Evolutionary conservation across 2,797 vertebrate species (phyloP), one percentile per base, ranked within the genome.

Genomic region (Arnoldichthys spilopterus): DNA sequence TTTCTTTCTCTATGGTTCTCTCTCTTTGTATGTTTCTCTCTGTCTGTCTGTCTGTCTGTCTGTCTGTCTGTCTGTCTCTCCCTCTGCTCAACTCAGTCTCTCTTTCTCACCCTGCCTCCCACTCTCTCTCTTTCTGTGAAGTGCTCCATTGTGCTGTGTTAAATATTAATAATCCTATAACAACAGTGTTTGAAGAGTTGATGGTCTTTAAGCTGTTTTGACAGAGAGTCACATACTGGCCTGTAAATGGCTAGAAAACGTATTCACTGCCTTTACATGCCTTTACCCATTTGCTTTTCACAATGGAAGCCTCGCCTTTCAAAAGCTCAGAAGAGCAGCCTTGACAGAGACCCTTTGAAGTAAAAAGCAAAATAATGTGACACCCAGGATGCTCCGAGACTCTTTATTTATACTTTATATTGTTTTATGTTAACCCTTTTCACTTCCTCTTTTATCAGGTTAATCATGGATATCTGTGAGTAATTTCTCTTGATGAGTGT

Each of bases 81-180:
- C 6, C 51, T 7, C n/a, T 11, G 0, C 11, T 6, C 16, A 1
- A 24, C 54, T 26, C 54, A 24, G 4, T 26, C 22, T 56, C 20
- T 24, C n/a, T 24, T 8, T 24, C n/a, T 34, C 62, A 40, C 18
- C 40, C 32, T 40, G 20, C 40, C 34, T 40, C 34, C 13, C 15
- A 18, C 16, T 32, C 16, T 62, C 30, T 32, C 59, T 32, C 59
- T 18, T 20, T 30, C 34, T 67, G 51, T 20, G 40, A 24, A 53
- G 62, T 64, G 37, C 73, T 47, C 53, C 56, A 24, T 40, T 58
- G 43, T 72, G n/a, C 24, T 24, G 11, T 51, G 56, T 77, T 40
- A 79, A 82, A 64, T 82, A 76, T 83, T 64, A 80, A 82, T 86
- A 37, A 20, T 68, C 82, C 79, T 79, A 83, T 82, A 77, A 86